Base-by-base conservation (phyloP, 1,140 invertebrate species). In the Pectinophora gossypiella region DNA sequence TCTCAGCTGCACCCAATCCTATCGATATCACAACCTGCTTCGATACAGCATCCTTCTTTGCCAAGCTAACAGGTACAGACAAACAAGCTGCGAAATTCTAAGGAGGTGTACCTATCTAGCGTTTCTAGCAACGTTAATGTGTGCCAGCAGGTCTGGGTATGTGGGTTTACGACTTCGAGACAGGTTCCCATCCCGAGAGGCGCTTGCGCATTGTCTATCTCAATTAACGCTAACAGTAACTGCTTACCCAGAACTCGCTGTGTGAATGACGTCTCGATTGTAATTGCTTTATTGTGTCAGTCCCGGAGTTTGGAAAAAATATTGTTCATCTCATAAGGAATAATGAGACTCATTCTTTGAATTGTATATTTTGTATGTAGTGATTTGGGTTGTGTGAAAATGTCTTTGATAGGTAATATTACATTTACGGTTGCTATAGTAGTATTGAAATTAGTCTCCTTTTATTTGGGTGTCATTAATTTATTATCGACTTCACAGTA, bases 121-220 rank as follows among this genome's bases (percentile, higher is more conserved):
- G n/a, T 40, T 40, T 40, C 36, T 40, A 40, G 36, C 15, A 38
- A 23, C 7, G 27, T 12, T 32, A n/a, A 40, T 40, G 36, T 40
- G 16, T 40, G 77, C 70, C 72, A 84, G 42, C 59, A 58, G 80
- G 77, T 80, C 71, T 76, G 36, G 15, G 36, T 40, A 77, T 69
- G 67, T 80, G 68, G 76, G 76, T 79, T 79, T 79, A 76, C 61
- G 69, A 68, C 48, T 36, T n/a, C n/a, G n/a, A n/a, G n/a, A 48
- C 56, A 27, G 27, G 59, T 77, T 77, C 74, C 62, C 74, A 74
- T 61, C 19, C 43, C 51, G 55, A 35, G n/a, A n/a, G n/a, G 53
- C 58, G 54, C 50, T 10, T 7, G 36, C 49, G 58, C 58, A 82
- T 82, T 82, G 78, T 82, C 53, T 68, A 20, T 49, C 32, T 46